Percentiles rank a stretch among this genome's conserved stretches.
phyloP scores from a whole-genome alignment of 1,140 invertebrate genomes.

The Propsilocerus akamusi region DNA sequence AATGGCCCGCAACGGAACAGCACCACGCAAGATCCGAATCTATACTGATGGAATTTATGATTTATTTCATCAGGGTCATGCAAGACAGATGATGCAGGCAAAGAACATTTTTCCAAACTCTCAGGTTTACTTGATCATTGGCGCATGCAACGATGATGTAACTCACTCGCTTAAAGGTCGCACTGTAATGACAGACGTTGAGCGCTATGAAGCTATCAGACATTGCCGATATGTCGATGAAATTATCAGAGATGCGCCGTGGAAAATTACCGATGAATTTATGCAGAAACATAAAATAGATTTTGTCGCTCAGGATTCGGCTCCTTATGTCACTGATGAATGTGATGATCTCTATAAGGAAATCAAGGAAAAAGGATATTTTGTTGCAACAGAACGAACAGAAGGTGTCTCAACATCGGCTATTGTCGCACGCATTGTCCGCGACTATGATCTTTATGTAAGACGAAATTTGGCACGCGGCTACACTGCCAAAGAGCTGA shows the following conservation, averaged over 20 bases:
- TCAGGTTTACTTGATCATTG: conserved; percentile 88
- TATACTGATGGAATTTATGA: conserved; percentile 94
- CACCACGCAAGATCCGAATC: conserved; percentile 63
- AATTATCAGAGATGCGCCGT: conserved; percentile 62
- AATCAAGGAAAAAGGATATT: conserved; percentile 90
- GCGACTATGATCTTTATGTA: conserved; percentile 98
- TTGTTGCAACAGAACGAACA: conserved; percentile 89
- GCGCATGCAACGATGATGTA: conserved; percentile 80
- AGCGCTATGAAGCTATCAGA: conserved; percentile 89
- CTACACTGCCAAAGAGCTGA: conserved; percentile 94
- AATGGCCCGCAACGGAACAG: conserved; percentile 59
- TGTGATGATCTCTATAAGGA: conserved; percentile 80
- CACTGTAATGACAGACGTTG: conserved; percentile 93
- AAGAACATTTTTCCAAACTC: conserved; percentile 90
- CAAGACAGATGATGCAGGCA: conserved; percentile 91
- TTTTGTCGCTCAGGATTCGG: conserved; percentile 98
- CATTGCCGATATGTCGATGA: conserved; percentile 99
- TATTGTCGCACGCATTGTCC: conserved; percentile 94
- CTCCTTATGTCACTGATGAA: conserved; percentile 81
- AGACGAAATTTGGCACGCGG: conserved; percentile 89
- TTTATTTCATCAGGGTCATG: conserved; percentile 88
- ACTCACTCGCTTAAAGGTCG: conserved; percentile 87
- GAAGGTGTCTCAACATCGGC: conserved; percentile 97
- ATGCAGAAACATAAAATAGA: conserved; percentile 92
- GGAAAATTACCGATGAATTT: conserved; percentile 85